A percentile compares a stretch with the other conserved stretches of the same genome.
phyloP scores from a whole-genome alignment of 92 coral and sea anemone genomes.

The Parazoanthus darwini region DNA sequence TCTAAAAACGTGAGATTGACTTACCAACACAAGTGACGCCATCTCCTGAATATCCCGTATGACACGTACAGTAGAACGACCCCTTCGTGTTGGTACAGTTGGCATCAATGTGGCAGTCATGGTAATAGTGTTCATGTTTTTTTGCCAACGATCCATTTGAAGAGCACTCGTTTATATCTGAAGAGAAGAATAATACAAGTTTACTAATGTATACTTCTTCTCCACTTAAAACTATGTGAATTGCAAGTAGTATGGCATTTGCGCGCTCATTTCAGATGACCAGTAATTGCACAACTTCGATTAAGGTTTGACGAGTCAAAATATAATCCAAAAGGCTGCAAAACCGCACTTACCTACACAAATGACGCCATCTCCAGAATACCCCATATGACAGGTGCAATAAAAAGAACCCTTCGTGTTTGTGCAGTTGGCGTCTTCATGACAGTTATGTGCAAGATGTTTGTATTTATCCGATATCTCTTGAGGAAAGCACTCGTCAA shows the following conservation, averaged over 20 bases:
- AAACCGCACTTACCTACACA: slow-evolving; percentile 44
- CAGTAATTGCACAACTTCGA: neutral
- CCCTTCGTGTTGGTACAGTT: slow-evolving; percentile 70
- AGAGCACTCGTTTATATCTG: too few species aligned
- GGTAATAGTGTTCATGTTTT: neutral
- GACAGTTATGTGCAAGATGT: slow-evolving; percentile 56
- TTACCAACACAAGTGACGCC: slow-evolving; percentile 54
- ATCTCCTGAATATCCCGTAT: slow-evolving; percentile 55
- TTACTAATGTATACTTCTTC: too few species aligned
- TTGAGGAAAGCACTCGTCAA: too few species aligned
- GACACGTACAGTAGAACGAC: slow-evolving; percentile 36
- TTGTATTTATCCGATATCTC: neutral
- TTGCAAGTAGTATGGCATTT: too few species aligned
- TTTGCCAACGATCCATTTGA: too few species aligned
- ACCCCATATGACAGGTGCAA: slow-evolving; percentile 65
- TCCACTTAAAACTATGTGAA: too few species aligned
- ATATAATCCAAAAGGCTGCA: neutral
- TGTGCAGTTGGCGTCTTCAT: slow-evolving; percentile 59
- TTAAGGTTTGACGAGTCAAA: neutral
- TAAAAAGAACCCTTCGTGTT: slow-evolving; percentile 69
- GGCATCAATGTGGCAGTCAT: neutral
- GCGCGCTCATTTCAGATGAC: neutral
- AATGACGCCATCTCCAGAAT: slow-evolving; percentile 66
- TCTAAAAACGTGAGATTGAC: neutral
- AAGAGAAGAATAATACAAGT: too few species aligned